Evolutionary conservation across 2,113 vertebrate genomes (phyloP), one percentile per base, ranked within the genome.

Genomic region (Terrapene triunguis): DNA sequence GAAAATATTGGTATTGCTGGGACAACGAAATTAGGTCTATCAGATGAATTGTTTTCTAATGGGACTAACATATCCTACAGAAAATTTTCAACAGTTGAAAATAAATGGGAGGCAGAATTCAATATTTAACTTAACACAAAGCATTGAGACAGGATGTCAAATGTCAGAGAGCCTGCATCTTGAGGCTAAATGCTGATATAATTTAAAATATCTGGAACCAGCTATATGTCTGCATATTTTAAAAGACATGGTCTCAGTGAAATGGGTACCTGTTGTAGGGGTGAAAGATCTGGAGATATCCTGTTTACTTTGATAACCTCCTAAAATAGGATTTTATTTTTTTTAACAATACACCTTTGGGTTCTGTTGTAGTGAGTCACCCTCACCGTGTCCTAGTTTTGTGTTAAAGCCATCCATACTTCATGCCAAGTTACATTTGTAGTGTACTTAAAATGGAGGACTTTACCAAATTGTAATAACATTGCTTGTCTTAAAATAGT

Each of bases 11-110:
- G 53, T 92, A 85, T 95, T 83, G 69, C 82, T 96, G 5, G 10
- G 84, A 89, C 29, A 86, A 92, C 93, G 85, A 57, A 32, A 55
- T 97, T 93, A 88, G 84, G 80, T 95, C 51, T 95, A 29, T 72
- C 53, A 97, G 93, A 95, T 89, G 47, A 96, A 94, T 95, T 96
- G 0, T 84, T 94, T 98, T 95, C 74, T 95, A 96, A 94, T 88
- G 29, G 50, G 88, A 48, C 38, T 35, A 95, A 89, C 89, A 50
- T 92, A 89, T 87, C 51, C 80, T 95, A 27, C 44, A 55, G 82
- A 91, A 85, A 87, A 21, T 38, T 1, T 5, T 21, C 47, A 27
- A 80, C 35, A 48, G 54, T 54, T 93, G 84, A 94, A 21, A 94
- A 82, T 78, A 94, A 97, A 82, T 29, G 24, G 16, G 80, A 14